phyloP scores from a whole-genome alignment of 2,888 invertebrate species.

The Agonopterix alstromeriana region DNA sequence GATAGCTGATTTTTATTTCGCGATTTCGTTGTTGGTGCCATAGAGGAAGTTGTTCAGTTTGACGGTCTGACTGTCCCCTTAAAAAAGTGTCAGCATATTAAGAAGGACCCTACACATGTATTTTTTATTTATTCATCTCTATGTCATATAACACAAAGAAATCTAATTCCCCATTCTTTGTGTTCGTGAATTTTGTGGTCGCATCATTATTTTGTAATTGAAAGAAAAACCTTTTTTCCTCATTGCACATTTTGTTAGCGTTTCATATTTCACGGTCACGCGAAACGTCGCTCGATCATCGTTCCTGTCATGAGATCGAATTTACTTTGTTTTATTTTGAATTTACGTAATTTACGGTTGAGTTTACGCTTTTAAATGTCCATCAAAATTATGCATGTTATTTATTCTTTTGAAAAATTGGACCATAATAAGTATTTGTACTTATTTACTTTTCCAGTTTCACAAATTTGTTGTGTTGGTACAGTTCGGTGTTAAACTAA shows the following conservation, averaged over 20 bases:
- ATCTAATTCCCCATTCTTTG: background rate
- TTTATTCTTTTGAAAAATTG: background rate
- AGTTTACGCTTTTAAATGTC: background rate
- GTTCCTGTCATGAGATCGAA: conserved; percentile 19
- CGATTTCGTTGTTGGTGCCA: too few relatives aligned
- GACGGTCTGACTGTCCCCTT: too few relatives aligned
- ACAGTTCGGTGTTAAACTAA: too few relatives aligned
- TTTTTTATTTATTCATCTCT: too few relatives aligned
- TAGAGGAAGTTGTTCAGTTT: too few relatives aligned
- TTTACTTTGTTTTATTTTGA: background rate
- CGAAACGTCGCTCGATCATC: conserved; percentile 30
- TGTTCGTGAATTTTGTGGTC: background rate
- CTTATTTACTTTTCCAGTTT: too few relatives aligned
- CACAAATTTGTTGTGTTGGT: too few relatives aligned
- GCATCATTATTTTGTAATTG: conserved; percentile 7
- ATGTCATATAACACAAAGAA: too few relatives aligned
- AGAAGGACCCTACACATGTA: too few relatives aligned
- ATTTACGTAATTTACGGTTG: background rate
- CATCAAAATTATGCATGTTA: background rate
- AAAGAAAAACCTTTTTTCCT: conserved; percentile 6
- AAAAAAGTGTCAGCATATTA: too few relatives aligned
- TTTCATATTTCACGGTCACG: conserved; percentile 32
- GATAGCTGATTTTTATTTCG: too few relatives aligned
- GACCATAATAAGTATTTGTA: too few relatives aligned
- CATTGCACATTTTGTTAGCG: conserved; percentile 1